A percentile compares a stretch with the other conserved stretches of the same genome.
Conservation (phyloP, 2,113 vertebrate species). For the Tylochromis polylepis region DNA sequence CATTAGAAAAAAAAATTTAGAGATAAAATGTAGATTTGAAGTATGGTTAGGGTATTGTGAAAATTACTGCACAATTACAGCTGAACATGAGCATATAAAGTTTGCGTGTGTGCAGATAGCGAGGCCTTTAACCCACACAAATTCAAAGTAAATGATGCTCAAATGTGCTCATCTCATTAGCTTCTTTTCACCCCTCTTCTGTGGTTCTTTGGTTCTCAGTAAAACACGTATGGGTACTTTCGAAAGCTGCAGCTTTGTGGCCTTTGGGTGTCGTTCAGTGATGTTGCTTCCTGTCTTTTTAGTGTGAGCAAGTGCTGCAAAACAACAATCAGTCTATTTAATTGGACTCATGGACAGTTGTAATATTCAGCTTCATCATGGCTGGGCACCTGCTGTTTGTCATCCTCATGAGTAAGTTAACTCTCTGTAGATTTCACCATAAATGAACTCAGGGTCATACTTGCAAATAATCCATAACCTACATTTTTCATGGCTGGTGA, state of each 20-base stretch:
- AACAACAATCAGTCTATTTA: fast-evolving
- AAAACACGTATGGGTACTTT: not conserved
- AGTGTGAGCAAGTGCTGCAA: not conserved
- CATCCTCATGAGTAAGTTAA: slow-evolving; percentile 1
- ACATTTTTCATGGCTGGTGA: not conserved
- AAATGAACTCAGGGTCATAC: not conserved
- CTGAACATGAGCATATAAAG: not conserved
- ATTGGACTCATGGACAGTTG: fast-evolving
- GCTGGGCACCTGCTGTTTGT: not conserved
- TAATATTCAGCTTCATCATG: not conserved
- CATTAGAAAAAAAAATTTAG: not conserved
- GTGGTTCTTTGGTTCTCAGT: not conserved
- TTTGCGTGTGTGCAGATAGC: not conserved
- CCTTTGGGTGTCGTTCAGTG: not conserved
- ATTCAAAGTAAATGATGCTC: not conserved
- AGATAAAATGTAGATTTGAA: not conserved
- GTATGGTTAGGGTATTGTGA: not conserved
- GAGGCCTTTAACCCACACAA: not conserved
- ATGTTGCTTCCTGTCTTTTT: not conserved
- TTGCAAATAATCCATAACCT: not conserved
- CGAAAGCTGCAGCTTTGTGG: fast-evolving
- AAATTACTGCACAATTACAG: not conserved
- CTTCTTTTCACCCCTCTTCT: not conserved
- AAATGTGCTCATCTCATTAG: not conserved
- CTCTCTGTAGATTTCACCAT: not conserved